phyloP scores from a whole-genome alignment of 2,797 vertebrate species.

The Pangasius djambal region DNA sequence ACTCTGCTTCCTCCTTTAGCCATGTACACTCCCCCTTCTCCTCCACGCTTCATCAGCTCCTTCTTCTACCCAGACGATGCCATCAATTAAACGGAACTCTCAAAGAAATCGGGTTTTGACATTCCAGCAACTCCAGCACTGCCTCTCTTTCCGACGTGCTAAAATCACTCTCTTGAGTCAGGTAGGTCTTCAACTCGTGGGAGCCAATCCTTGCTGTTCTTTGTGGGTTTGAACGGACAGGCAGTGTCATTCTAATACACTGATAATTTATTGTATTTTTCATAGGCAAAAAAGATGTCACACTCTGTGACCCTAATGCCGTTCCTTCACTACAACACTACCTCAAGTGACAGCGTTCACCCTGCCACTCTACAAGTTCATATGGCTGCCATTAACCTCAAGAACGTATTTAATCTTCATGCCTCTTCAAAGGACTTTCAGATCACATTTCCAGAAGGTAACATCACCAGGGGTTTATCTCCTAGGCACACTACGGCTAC shows the following conservation, averaged over 20 bases:
- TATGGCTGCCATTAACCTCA: neutral
- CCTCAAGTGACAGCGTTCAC: neutral
- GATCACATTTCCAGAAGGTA: neutral
- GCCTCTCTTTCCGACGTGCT: neutral
- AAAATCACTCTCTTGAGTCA: neutral
- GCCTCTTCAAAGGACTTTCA: neutral
- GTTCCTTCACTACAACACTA: neutral
- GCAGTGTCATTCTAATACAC: neutral
- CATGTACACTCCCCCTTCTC: neutral
- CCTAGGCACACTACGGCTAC: neutral
- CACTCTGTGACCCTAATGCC: neutral
- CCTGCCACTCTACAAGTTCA: neutral
- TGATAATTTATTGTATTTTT: neutral
- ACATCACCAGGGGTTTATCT: slow-evolving; percentile 1
- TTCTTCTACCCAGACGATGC: neutral
- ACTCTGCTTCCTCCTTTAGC: neutral
- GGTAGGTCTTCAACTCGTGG: too few relatives aligned
- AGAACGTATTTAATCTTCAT: neutral
- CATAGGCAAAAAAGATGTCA: neutral
- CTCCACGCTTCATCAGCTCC: neutral
- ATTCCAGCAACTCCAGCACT: neutral
- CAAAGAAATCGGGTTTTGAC: neutral
- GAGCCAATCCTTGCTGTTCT: neutral
- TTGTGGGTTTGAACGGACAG: neutral
- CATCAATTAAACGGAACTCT: neutral